A percentile compares a stretch with the other conserved stretches of the same genome.
Conservation (phyloP, 2,888 invertebrate species). For the Aphelenchoides bicaudatus region DNA sequence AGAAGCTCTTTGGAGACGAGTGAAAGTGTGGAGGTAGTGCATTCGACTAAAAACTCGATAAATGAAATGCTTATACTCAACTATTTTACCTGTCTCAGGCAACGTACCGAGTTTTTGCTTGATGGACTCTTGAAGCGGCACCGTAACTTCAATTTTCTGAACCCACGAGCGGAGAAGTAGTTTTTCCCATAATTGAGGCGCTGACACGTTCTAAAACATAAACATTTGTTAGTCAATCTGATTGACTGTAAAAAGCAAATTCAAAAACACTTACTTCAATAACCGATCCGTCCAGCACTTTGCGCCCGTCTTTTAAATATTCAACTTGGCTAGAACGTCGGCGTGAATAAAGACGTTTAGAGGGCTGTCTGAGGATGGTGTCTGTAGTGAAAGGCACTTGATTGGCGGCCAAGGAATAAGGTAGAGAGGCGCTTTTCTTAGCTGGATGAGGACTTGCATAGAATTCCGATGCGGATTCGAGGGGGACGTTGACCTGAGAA, state of each 20-base stretch:
- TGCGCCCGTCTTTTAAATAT: slow-evolving; percentile 48
- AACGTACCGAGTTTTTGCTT: neutral
- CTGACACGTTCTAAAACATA: slow-evolving; percentile 28
- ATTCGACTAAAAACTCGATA: too few relatives aligned
- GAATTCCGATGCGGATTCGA: slow-evolving; percentile 49
- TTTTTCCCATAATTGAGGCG: slow-evolving; percentile 52
- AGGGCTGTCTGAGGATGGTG: too few relatives aligned
- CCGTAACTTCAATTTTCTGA: slow-evolving; percentile 45
- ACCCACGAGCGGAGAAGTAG: slow-evolving; percentile 49
- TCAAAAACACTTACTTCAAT: slow-evolving; percentile 18
- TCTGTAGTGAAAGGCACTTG: too few relatives aligned
- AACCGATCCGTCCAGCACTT: slow-evolving; percentile 40
- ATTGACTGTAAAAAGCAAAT: neutral
- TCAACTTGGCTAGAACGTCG: slow-evolving; percentile 40
- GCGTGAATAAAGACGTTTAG: too few relatives aligned
- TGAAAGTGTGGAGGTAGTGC: neutral
- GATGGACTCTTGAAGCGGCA: slow-evolving; percentile 30
- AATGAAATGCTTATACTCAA: too few relatives aligned
- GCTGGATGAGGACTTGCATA: slow-evolving; percentile 41
- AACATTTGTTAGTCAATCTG: slow-evolving; percentile 12
- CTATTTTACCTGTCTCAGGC: too few relatives aligned
- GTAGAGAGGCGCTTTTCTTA: neutral
- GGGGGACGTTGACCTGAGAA: too few relatives aligned
- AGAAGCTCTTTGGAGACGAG: slow-evolving; percentile 3
- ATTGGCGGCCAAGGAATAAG: slow-evolving; percentile 12